Conservation (phyloP, 2,888 invertebrate species). For the Pachliopta kotzebuea region DNA sequence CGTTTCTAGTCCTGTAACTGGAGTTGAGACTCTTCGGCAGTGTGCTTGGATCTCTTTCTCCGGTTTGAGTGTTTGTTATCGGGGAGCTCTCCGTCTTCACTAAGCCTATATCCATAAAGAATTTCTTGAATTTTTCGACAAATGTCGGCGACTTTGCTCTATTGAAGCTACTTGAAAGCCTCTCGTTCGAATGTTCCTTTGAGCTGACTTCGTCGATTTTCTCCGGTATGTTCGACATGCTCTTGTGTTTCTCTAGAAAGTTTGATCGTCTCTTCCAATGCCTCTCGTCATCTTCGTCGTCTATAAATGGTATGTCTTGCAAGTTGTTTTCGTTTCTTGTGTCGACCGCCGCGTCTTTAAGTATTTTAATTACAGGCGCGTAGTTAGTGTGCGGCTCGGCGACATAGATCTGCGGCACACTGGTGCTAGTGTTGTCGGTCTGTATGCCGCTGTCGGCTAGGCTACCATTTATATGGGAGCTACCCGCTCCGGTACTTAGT, state of each 20-base stretch:
- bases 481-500: constrained; percentile 66
- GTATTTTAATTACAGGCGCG: constrained; percentile 44
- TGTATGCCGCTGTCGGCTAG: constrained; percentile 74
- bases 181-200: constrained; percentile 56
- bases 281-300: constrained; percentile 61
- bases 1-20: constrained; percentile 60
- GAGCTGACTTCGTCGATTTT: constrained; percentile 60
- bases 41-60: constrained; percentile 45
- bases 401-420: constrained; percentile 69
- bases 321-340: constrained; percentile 72
- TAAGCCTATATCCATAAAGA: constrained; percentile 68
- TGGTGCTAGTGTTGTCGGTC: constrained; percentile 72
- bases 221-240: constrained; percentile 72
- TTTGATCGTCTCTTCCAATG: constrained; percentile 50
- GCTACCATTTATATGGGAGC: constrained; percentile 72
- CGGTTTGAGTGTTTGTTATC: constrained; percentile 31
- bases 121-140: constrained; percentile 72
- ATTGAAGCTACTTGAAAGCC: constrained; percentile 63
- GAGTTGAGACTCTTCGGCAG: constrained; percentile 64
- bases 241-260: constrained; percentile 66
- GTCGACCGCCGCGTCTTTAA: constrained; percentile 71
- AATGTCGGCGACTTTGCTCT: constrained; percentile 71
- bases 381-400: constrained; percentile 45
- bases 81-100: constrained; percentile 56
- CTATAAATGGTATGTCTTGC: constrained; percentile 74